Base-by-base conservation (phyloP, 2,888 invertebrate genomes). In the Elgonia sp. region DNA sequence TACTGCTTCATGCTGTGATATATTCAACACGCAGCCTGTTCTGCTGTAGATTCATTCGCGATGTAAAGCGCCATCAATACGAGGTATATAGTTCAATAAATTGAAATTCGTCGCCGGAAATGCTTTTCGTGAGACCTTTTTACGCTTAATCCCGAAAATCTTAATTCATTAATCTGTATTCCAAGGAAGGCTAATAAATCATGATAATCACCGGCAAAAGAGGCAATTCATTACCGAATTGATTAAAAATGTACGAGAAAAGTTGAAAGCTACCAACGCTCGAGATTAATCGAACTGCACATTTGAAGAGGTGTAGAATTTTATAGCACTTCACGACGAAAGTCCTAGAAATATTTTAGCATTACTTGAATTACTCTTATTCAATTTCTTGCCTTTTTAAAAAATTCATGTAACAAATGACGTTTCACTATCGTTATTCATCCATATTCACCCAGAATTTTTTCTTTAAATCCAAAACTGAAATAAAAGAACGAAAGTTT, bases 191-290 rank as follows among this genome's bases (percentile, higher is more conserved):
- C 67, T 76, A 89, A 89, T 87, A 89, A 87, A 87, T 89, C 89
- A 85, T 84, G 80, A 84, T 87, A 89, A 89, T 89, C 83, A 67
- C 80, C 84, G 76, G 76, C 85, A 72, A 80, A 82, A 75, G 67
- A 76, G 85, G 70, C 87, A 82, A 84, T 86, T 84, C 67, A 72
- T 84, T 79, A 76, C 55, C 39, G 46, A 40, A 73, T 65, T 81
- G 82, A 89, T 89, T 87, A 89, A 84, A 89, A 87, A 82, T 89
- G 84, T 84, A 63, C 82, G 62, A 70, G 63, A 50, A 57, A 53
- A 83, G 67, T 50, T 60, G 40, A 72, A 67, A 79, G 55, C 57
- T 40, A 67, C 21, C 63, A 53, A 40, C 40, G 69, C 46, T 65
- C 53, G 20, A 69, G 63, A 81, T 73, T 81, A 73, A 62, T 65